Conservation (phyloP, 2,888 invertebrate genomes). For the Eucera pruinosa region DNA sequence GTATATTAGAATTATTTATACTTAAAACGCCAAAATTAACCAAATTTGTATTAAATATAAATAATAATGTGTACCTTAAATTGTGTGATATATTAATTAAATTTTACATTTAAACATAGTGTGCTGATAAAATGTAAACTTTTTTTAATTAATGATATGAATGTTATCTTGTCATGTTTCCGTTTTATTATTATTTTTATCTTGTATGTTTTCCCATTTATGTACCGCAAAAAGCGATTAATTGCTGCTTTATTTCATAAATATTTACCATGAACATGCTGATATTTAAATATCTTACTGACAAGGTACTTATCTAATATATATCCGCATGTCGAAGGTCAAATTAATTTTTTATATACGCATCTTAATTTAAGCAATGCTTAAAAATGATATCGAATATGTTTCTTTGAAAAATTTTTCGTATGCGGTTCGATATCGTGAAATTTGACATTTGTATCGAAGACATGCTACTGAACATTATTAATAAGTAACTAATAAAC, state of each 20-base stretch:
- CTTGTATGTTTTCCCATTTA: not conserved
- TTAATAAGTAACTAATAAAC: not conserved
- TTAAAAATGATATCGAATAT: not conserved
- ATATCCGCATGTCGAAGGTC: conserved; percentile 29
- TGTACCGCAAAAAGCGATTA: not conserved
- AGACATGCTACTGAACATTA: not conserved
- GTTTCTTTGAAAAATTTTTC: not conserved
- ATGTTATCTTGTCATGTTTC: conserved; percentile 6
- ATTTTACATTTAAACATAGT: not conserved
- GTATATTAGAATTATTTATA: not conserved
- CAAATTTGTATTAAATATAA: not conserved
- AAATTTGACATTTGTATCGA: not conserved
- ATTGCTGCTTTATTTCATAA: not conserved
- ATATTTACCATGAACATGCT: conserved; percentile 7
- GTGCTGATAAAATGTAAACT: not conserved
- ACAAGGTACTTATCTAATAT: conserved; percentile 20
- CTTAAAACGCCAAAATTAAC: not conserved
- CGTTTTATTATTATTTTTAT: not conserved
- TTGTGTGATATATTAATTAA: not conserved
- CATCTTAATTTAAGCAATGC: not conserved
- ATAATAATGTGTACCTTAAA: not conserved
- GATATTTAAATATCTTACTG: conserved; percentile 20
- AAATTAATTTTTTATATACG: conserved; percentile 13
- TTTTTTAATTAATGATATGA: conserved; percentile 2
- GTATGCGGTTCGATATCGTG: not conserved